These are phyloP conservation scores for Megalops atlanticus DNA, from an alignment of 2,113 vertebrate genomes.

Conservation along the genomic window DNA sequence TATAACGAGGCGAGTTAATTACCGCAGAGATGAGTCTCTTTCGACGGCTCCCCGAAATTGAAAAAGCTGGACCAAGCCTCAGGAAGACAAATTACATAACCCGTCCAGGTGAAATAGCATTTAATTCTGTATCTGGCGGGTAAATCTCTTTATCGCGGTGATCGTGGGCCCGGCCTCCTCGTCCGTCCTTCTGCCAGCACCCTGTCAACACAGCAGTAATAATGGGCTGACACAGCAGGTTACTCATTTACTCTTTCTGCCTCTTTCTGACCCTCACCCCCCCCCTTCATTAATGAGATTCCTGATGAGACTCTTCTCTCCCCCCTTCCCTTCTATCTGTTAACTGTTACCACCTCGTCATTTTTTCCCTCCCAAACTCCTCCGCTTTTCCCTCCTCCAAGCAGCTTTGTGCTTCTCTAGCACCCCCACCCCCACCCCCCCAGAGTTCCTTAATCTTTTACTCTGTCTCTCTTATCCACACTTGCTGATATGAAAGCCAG, in stretches of 20 bases:
- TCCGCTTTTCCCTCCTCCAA: background rate
- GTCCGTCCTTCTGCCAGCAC: background rate
- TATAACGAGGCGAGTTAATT: background rate
- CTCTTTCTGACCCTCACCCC: background rate
- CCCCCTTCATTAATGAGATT: no score
- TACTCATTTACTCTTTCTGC: background rate
- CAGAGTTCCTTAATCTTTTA: background rate
- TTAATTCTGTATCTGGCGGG: background rate
- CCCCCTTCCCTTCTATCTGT: background rate
- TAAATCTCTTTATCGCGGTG: background rate
- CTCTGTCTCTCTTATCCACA: background rate
- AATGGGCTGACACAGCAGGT: background rate
- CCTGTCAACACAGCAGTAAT: background rate
- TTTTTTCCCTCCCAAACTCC: background rate
- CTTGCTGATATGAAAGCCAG: background rate
- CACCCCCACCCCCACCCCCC: background rate
- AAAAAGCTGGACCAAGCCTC: no score
- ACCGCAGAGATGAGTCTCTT: background rate
- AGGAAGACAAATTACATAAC: background rate
- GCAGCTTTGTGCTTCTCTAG: background rate
- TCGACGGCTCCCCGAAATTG: no score
- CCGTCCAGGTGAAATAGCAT: background rate
- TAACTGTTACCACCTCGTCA: background rate
- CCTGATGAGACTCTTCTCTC: background rate
- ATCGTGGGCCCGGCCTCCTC: background rate